Base-by-base conservation (phyloP, 2,888 invertebrate genomes). In the Pomacea canaliculata region DNA sequence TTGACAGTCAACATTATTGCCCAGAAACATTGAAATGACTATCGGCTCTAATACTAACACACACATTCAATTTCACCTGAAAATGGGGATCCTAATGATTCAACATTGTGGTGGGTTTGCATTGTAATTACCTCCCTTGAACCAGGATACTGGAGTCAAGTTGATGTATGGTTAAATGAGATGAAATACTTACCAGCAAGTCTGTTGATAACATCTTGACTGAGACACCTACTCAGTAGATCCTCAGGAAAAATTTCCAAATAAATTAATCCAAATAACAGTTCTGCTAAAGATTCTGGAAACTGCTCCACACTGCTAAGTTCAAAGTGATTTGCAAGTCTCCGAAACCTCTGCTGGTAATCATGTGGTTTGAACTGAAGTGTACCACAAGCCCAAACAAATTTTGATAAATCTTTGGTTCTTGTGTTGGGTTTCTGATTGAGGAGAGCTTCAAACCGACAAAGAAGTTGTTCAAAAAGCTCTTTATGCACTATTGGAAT, bases 321-420 rank as follows among this genome's bases (percentile, higher is more conserved):
- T 10, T 71, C 62, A 62, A 75, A 78, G n/a, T 13, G 46, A 19
- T 71, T 37, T 7, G 67, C 56, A 19, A 74, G 51, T 18, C 59
- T 59, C 23, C 18, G 9, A n/a, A 72, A 73, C 23, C 63, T 51
- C 49, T 49, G 27, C 23, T 59, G 49, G 48, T 56, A 70, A 23
- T 63, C n/a, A 8, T 71, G 70, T 37, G 73, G 74, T 37, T 48
- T 62, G 48, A 76, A 76, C 56, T 75, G 70, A 37, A 80, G 60
- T 5, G 78, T 80, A 16, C 80, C 80, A 48, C 68, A 68, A 7
- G 78, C 80, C 80, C 80, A 80, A 5, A 80, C 70, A 49, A 80
- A 75, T 70, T 74, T 78, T 37, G 75, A 78, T 19, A 80, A 16
- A 37, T 80, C 80, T 70, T 80, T 80, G 46, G 76, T 74, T 19